Percentiles rank a stretch among this genome's conserved stretches.
These are phyloP conservation scores for Boloria selene DNA, from an alignment of 2,888 invertebrate genomes.

Conservation along the genomic window DNA sequence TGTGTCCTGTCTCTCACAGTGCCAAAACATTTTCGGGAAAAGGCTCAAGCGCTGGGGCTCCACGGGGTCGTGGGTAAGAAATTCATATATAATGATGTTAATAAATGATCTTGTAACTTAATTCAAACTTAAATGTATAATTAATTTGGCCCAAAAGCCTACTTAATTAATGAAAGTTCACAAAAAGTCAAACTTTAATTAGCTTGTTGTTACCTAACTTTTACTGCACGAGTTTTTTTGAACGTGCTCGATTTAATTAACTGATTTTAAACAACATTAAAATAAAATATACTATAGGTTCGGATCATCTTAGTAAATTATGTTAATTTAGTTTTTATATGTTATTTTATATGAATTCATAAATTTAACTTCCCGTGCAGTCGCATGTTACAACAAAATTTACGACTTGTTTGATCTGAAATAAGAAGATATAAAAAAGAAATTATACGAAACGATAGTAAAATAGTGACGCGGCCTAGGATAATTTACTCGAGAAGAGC, in stretches of 20 bases:
- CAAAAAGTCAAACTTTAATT: slow-evolving; percentile 3
- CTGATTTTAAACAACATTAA: background rate
- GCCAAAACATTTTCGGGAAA: slow-evolving; percentile 85
- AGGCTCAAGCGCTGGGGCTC: slow-evolving; percentile 88
- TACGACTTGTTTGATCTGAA: slow-evolving; percentile 34
- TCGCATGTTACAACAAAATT: slow-evolving; percentile 32
- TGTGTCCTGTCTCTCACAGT: slow-evolving; percentile 80
- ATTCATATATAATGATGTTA: background rate
- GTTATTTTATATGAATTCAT: slow-evolving; percentile 29
- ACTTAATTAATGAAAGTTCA: slow-evolving; percentile 7
- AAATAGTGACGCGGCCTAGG: slow-evolving; percentile 31
- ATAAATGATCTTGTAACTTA: background rate
- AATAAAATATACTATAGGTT: slow-evolving; percentile 1
- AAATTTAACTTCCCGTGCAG: slow-evolving; percentile 27
- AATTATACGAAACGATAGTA: slow-evolving; percentile 36
- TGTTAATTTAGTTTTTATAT: slow-evolving; percentile 16
- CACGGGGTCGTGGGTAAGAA: slow-evolving; percentile 88
- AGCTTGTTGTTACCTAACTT: slow-evolving; percentile 13
- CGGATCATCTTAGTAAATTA: slow-evolving; percentile 7
- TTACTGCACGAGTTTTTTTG: slow-evolving; percentile 1
- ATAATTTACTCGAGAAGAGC: slow-evolving; percentile 37
- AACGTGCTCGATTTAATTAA: slow-evolving; percentile 6
- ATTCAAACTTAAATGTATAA: background rate
- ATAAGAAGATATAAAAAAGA: slow-evolving; percentile 37
- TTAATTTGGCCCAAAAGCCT: background rate